phyloP scores from a whole-genome alignment of 2,888 invertebrate genomes.

The Gandaritis pyraliata region DNA sequence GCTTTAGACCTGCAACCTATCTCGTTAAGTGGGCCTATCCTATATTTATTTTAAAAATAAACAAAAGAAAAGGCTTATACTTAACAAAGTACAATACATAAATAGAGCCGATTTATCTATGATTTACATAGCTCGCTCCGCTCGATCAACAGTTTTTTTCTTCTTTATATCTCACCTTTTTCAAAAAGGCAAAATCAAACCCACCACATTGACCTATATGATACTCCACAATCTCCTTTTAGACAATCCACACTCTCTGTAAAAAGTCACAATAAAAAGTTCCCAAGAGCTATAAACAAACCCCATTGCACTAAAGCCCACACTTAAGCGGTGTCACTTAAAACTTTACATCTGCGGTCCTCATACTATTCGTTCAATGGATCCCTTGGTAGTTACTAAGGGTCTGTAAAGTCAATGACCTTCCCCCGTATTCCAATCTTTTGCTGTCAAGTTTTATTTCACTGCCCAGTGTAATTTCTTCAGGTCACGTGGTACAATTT shows the following conservation, averaged over 20 bases:
- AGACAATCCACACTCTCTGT: neutral
- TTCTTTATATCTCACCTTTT: too few species aligned
- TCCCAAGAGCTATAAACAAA: constrained; percentile 15
- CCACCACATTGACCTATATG: neutral
- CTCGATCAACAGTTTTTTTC: too few species aligned
- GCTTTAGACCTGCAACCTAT: too few species aligned
- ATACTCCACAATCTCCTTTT: neutral
- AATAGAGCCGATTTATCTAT: too few species aligned
- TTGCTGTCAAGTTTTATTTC: too few species aligned
- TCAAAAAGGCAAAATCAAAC: neutral
- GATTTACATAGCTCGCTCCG: too few species aligned
- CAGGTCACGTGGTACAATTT: too few species aligned
- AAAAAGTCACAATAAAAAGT: constrained; percentile 9
- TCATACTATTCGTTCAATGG: constrained; percentile 42
- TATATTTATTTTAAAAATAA: too few species aligned
- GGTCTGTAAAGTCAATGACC: constrained; percentile 20
- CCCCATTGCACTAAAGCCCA: constrained; percentile 20
- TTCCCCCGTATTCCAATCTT: neutral
- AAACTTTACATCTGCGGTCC: constrained; percentile 43
- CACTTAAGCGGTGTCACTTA: constrained; percentile 31
- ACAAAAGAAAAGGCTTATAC: too few species aligned
- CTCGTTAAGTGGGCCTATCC: too few species aligned
- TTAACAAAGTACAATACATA: too few species aligned
- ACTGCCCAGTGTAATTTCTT: too few species aligned
- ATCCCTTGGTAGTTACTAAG: constrained; percentile 34